Base-by-base conservation (phyloP, 1,140 invertebrate genomes). In the Sitobion miscanthi region DNA sequence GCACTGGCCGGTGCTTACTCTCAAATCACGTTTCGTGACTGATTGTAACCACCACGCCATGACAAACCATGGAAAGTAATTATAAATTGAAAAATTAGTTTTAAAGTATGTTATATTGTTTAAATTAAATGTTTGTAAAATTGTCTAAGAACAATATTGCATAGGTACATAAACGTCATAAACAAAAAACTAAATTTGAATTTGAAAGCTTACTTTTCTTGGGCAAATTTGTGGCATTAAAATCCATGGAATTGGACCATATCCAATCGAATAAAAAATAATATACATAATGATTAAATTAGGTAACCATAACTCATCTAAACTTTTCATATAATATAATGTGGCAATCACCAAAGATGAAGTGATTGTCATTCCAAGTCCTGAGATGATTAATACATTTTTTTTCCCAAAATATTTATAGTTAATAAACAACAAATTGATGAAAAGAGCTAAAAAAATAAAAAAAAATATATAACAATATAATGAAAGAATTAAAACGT, bases 231-330 rank as follows among this genome's bases (percentile, higher is more conserved):
- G 62, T 2, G 90, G 62, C 90, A 91, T 91, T 23, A 91, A 77
- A 91, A 77, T 77, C 90, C 62, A 91, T 0, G 45, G 45, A 14
- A 91, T 25, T 21, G 90, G 62, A 35, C 90, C 90, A 45, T 47
- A 91, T 47, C 90, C 90, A 42, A 91, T 82, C 14, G 90, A 91
- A 91, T 47, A 91, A 91, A 91, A 91, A 69, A 91, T 9, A 9
- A 91, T 91, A 35, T 91, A 91, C 7, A 82, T 77, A 47, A 82
- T 7, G 21, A 77, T 47, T 9, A 91, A 45, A 30, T 8, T 35
- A 25, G 47, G 8, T 54, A 62, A 90, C 52, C 52, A 57, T 17
- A 57, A 11, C 23, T 30, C 20, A 47, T 91, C n/a, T 11, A 69
- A 11, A 21, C 20, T 23, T n/a, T 47, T 47, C 57, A 35, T 47